phyloP scores from a whole-genome alignment of 2,797 vertebrate genomes.

The Tenualosa thibaudeaui region DNA sequence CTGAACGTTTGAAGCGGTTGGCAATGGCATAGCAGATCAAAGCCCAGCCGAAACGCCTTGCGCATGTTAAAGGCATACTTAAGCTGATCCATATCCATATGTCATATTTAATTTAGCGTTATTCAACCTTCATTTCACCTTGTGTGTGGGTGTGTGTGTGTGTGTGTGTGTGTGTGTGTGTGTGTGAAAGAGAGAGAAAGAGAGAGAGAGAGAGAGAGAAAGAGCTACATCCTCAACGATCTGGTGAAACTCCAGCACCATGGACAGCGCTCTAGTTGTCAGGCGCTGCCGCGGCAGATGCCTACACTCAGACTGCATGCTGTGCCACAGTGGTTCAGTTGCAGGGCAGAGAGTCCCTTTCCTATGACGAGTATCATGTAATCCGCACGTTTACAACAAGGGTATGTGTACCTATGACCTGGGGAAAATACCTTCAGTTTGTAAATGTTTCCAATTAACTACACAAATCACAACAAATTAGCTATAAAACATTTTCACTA shows the following conservation, averaged over 20 bases:
- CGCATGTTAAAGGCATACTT: not conserved
- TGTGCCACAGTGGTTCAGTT: slow-evolving; percentile 9
- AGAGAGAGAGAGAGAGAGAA: not conserved
- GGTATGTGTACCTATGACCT: not conserved
- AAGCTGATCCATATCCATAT: not conserved
- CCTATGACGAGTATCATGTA: slow-evolving; percentile 27
- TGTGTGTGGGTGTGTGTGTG: not conserved
- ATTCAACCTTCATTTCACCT: not conserved
- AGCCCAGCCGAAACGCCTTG: not conserved
- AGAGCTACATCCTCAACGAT: not conserved
- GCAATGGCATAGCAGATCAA: not conserved
- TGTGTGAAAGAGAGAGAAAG: not conserved
- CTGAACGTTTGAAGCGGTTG: not conserved
- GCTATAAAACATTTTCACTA: not conserved
- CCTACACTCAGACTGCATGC: slow-evolving; percentile 27
- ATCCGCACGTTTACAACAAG: not conserved
- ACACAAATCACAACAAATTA: not conserved
- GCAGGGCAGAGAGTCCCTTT: slow-evolving; percentile 63
- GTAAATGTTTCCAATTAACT: too few relatives aligned
- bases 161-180: slow-evolving; percentile 3
- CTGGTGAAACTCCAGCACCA: not conserved
- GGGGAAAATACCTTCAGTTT: not conserved
- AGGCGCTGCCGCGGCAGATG: not conserved
- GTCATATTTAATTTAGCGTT: not conserved
- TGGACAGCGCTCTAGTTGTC: not conserved